Evolutionary conservation across 2,888 invertebrate species (phyloP).

Genomic region (Ferrisia virgata): DNA sequence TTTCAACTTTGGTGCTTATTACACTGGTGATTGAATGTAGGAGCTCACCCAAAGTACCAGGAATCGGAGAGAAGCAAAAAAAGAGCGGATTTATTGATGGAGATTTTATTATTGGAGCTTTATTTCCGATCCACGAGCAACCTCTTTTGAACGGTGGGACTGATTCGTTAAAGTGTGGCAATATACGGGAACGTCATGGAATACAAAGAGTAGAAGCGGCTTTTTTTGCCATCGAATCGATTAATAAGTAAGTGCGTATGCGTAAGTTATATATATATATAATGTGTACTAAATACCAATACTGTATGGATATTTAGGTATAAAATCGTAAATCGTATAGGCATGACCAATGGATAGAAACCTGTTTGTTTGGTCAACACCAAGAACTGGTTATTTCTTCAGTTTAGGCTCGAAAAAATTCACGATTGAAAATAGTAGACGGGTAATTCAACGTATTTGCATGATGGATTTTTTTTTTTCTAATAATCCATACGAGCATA

Average conservation of each 20-base stretch:
- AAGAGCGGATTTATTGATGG: conserved; percentile 57
- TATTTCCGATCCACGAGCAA: conserved; percentile 58
- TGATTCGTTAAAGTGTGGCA: conserved; percentile 57
- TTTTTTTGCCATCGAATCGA: conserved; percentile 52
- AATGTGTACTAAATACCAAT: no score
- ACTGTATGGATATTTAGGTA: no score
- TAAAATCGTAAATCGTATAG: not conserved
- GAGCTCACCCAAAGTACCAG: not conserved
- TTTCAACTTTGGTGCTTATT: not conserved
- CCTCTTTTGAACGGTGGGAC: conserved; percentile 52
- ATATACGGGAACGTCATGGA: conserved; percentile 70
- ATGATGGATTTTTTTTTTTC: no score
- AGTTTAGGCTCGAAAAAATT: no score
- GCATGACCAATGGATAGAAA: not conserved
- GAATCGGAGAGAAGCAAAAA: conserved; percentile 24
- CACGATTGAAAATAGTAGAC: no score
- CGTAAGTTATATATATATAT: no score
- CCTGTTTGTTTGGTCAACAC: not conserved
- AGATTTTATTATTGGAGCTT: conserved; percentile 60
- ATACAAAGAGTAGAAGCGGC: conserved; percentile 69
- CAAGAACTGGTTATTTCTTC: not conserved
- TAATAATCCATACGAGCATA: no score
- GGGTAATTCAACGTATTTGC: no score
- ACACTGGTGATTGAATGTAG: not conserved
- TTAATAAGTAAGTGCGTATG: not conserved